A percentile compares a stretch with the other conserved stretches of the same genome.
phyloP scores from a whole-genome alignment of 2,113 vertebrate genomes.

The Solea senegalensis region DNA sequence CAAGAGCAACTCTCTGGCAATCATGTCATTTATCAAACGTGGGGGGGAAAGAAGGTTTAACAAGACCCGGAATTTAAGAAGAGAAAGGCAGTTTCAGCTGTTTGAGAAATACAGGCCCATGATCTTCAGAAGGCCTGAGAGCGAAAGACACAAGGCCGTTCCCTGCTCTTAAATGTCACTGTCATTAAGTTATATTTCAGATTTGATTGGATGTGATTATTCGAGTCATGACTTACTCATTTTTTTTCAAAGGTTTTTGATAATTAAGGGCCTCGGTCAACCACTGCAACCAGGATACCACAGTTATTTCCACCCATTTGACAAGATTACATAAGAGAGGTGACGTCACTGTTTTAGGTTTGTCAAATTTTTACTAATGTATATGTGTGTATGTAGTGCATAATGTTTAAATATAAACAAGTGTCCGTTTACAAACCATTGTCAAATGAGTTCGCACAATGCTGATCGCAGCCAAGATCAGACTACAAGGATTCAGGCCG shows the following conservation, averaged over 20 bases:
- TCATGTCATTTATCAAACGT: neutral
- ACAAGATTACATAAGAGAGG: conserved; percentile 3
- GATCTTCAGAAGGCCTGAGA: too few relatives aligned
- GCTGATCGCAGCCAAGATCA: too few relatives aligned
- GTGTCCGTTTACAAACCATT: too few relatives aligned
- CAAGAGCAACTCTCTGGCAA: neutral
- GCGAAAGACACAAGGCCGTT: neutral
- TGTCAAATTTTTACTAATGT: neutral
- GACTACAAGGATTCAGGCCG: too few relatives aligned
- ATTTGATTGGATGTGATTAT: neutral
- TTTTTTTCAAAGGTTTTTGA: neutral
- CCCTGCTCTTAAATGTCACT: neutral
- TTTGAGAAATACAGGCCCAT: too few relatives aligned
- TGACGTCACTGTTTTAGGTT: neutral
- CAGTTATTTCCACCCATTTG: conserved; percentile 10
- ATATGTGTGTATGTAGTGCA: neutral
- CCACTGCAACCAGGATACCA: neutral
- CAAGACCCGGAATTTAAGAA: neutral
- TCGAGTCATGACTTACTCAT: neutral
- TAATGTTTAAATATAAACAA: too few relatives aligned
- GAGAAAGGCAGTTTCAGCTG: neutral
- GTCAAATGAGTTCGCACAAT: too few relatives aligned
- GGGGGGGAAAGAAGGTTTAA: neutral
- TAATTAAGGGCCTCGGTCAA: neutral
- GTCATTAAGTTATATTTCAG: neutral